Evolutionary conservation across 1,140 invertebrate genomes (phyloP).

Genomic region (Drusus annulatus): DNA sequence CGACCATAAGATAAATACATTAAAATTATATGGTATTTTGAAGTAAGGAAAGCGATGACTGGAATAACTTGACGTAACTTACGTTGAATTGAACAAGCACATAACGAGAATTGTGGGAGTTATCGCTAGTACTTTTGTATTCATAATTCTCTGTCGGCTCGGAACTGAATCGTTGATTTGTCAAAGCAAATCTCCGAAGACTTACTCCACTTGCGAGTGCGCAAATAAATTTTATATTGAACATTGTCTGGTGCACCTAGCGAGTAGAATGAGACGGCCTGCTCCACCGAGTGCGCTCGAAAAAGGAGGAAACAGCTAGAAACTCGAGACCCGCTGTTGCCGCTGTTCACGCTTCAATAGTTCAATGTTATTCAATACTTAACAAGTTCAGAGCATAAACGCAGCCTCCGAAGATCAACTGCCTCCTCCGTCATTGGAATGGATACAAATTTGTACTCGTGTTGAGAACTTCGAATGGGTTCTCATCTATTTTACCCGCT

Average conservation of each 20-base stretch:
- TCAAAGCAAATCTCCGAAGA: constrained; percentile 21
- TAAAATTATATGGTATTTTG: too few relatives aligned
- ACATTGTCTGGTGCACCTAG: background rate
- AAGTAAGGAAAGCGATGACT: too few relatives aligned
- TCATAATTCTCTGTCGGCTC: background rate
- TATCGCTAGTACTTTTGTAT: too few relatives aligned
- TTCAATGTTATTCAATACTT: constrained; percentile 49
- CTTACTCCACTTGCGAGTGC: background rate
- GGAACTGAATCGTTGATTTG: constrained; percentile 6
- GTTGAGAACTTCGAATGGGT: constrained; percentile 1
- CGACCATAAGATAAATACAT: too few relatives aligned
- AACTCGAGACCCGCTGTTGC: constrained; percentile 20
- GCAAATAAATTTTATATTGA: constrained; percentile 27
- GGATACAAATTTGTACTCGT: constrained; percentile 15
- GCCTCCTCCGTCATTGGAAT: constrained; percentile 1
- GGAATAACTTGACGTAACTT: too few relatives aligned
- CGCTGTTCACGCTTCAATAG: constrained; percentile 44
- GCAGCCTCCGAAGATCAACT: constrained; percentile 16
- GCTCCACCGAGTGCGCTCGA: background rate
- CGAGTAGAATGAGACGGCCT: background rate
- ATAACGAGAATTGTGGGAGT: too few relatives aligned
- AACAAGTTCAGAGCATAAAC: constrained; percentile 29
- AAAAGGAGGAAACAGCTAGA: background rate
- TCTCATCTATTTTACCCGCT: background rate
- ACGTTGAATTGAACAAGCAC: too few relatives aligned